A percentile compares a stretch with the other conserved stretches of the same genome.
Conservation (phyloP, 1,140 invertebrate genomes). For the Neodiprion lecontei region DNA sequence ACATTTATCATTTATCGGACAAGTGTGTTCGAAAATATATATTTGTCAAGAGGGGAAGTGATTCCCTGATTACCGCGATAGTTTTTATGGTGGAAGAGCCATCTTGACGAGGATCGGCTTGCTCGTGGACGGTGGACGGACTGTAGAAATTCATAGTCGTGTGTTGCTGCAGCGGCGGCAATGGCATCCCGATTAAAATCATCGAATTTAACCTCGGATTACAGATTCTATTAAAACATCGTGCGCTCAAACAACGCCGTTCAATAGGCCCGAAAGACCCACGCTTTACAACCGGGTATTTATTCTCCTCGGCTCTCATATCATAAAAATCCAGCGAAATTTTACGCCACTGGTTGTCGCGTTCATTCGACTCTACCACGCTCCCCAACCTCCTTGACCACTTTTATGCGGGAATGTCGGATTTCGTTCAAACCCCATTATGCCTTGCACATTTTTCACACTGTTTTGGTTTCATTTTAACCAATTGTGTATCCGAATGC, state of each 20-base stretch:
- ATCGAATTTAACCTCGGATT: too few species aligned
- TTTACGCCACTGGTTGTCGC: conserved; percentile 45
- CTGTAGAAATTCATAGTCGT: conserved; percentile 29
- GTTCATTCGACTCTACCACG: conserved; percentile 36
- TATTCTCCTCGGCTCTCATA: conserved; percentile 17
- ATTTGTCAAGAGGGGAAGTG: conserved; percentile 46
- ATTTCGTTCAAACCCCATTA: conserved; percentile 30
- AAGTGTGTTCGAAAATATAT: conserved; percentile 46
- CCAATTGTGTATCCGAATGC: too few species aligned
- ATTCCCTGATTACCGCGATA: conserved; percentile 26
- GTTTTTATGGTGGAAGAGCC: conserved; percentile 48
- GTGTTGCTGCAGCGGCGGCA: conserved; percentile 29
- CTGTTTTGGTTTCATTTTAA: too few species aligned
- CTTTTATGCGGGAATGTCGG: conserved; percentile 39
- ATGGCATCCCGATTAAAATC: conserved; percentile 23
- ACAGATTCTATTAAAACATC: too few species aligned
- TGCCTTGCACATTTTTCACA: too few species aligned
- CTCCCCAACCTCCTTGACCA: conserved; percentile 18
- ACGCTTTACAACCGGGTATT: conserved; percentile 10
- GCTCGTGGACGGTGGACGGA: conserved; percentile 32
- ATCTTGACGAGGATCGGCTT: conserved; percentile 52
- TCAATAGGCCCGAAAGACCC: neutral
- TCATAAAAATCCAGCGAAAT: conserved; percentile 26
- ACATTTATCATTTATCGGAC: neutral
- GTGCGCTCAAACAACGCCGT: neutral